Conservation (phyloP, 2,113 vertebrate species). For the Grus americana region DNA sequence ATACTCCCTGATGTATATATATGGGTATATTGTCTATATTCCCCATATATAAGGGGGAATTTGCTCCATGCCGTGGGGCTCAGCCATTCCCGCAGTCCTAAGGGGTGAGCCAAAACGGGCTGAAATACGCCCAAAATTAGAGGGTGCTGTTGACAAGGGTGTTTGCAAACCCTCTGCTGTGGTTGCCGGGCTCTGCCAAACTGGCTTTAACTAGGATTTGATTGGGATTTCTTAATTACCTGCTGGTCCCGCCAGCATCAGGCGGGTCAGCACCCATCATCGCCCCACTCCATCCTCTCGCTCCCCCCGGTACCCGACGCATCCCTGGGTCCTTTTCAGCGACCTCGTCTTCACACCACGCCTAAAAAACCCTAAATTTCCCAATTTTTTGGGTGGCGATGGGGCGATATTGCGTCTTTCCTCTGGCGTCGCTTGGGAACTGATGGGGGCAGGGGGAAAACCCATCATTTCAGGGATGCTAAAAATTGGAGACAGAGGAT, state of each 20-base stretch:
- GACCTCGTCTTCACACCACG: fast-evolving
- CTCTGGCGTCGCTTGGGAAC: not conserved
- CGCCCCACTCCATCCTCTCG: fast-evolving
- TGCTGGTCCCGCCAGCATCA: not conserved
- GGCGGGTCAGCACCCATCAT: not conserved
- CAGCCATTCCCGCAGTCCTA: too few relatives aligned
- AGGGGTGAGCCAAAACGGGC: not conserved
- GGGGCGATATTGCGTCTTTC: fast-evolving
- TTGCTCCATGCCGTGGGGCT: not conserved
- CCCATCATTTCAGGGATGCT: not conserved
- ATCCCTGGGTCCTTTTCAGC: not conserved
- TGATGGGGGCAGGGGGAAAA: fast-evolving
- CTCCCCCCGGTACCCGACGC: fast-evolving
- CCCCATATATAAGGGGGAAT: not conserved
- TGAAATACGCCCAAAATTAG: not conserved
- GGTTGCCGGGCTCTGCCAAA: not conserved
- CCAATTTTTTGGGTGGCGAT: fast-evolving
- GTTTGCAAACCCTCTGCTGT: not conserved
- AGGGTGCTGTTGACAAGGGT: not conserved
- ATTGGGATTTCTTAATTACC: not conserved
- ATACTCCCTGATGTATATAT: not conserved
- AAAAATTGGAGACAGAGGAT: not conserved
- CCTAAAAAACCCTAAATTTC: not conserved
- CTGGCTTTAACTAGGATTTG: not conserved
- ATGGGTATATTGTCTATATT: not conserved